phyloP scores from a whole-genome alignment of 1,140 invertebrate genomes.

The Tetragonula clypearis region DNA sequence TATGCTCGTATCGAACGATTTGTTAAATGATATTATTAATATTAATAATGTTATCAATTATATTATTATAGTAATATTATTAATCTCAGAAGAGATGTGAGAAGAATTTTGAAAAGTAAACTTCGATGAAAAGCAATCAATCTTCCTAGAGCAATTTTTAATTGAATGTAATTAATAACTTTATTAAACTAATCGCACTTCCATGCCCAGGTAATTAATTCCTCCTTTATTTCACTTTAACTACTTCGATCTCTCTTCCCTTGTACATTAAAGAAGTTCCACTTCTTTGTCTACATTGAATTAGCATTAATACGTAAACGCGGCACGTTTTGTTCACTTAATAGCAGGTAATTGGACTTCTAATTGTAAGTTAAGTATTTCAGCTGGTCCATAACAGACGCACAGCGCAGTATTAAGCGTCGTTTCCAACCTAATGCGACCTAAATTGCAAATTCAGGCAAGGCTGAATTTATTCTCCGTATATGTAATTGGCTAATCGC shows the following conservation, averaged over 20 bases:
- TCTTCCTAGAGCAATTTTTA: not conserved
- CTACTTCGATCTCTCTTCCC: not conserved
- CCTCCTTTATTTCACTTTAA: not conserved
- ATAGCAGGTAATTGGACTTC: slow-evolving; percentile 7
- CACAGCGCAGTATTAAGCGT: not conserved
- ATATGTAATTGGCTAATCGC: not conserved
- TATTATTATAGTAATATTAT: too few relatives aligned
- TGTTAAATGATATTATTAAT: too few relatives aligned
- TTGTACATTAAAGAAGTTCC: not conserved
- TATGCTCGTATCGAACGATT: too few relatives aligned
- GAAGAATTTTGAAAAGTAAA: too few relatives aligned
- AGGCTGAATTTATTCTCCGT: not conserved
- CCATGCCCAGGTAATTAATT: not conserved
- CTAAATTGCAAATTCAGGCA: slow-evolving; percentile 10
- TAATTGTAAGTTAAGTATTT: slow-evolving; percentile 39
- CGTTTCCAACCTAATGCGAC: slow-evolving; percentile 4
- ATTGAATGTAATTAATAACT: not conserved
- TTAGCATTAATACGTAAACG: slow-evolving; percentile 2
- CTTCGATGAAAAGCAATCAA: too few relatives aligned
- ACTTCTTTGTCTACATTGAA: not conserved
- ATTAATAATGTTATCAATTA: too few relatives aligned
- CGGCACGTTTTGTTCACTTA: not conserved
- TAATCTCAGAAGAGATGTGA: too few relatives aligned
- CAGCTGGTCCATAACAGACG: not conserved
- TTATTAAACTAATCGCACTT: not conserved